phyloP scores from a whole-genome alignment of 2,797 vertebrate genomes.

The Cichlasoma orientale region DNA sequence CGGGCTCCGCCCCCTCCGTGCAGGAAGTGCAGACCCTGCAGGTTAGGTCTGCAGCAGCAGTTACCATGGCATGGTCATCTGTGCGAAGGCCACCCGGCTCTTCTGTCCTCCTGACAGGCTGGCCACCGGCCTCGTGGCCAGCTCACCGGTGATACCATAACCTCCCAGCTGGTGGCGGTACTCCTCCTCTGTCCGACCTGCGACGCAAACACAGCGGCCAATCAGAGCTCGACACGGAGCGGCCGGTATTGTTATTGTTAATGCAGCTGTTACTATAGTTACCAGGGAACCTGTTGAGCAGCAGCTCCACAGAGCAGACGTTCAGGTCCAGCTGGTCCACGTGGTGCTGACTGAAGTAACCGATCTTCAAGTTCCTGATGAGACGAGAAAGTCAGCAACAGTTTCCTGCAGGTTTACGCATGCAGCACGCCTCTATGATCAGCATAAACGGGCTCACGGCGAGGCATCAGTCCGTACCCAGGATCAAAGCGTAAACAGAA shows the following conservation, averaged over 20 bases:
- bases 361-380: constrained; percentile 92
- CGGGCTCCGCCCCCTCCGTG: background rate
- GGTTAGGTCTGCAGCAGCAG: background rate
- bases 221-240: background rate
- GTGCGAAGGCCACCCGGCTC: constrained; percentile 95
- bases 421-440: background rate
- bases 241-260: accelerated
- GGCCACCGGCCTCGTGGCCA: constrained; percentile 89
- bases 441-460: background rate
- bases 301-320: constrained; percentile 91
- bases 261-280: constrained; percentile 14
- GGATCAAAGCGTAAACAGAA: background rate
- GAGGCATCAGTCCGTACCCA: accelerated
- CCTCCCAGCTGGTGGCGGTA: constrained; percentile 96
- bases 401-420: background rate
- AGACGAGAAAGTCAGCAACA: background rate
- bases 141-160: constrained; percentile 93
- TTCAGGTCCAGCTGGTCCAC: constrained; percentile 97
- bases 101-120: constrained; percentile 97
- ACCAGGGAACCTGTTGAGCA: constrained; percentile 94
- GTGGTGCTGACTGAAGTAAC: constrained; percentile 97
- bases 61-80: constrained; percentile 93
- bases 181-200: constrained; percentile 92
- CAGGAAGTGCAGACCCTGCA: background rate
- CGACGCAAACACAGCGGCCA: background rate